These are phyloP conservation scores for Neocloeon triangulifer DNA, from an alignment of 1,140 invertebrate genomes.

Conservation along the genomic window DNA sequence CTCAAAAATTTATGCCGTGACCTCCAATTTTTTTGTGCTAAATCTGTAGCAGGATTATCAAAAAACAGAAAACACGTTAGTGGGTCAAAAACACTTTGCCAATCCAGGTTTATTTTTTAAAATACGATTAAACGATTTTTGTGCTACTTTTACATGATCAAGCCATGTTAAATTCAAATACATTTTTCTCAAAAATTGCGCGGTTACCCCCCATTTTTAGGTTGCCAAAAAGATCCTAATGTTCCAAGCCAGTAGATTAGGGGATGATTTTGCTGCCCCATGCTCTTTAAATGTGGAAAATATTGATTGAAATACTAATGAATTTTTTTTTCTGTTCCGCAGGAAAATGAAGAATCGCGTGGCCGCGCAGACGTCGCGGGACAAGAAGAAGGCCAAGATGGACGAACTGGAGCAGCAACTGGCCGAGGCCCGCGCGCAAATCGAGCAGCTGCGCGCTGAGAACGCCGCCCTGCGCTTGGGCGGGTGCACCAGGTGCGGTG, in stretches of 20 bases:
- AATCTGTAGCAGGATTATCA: too few species aligned
- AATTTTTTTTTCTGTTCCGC: constrained; percentile 13
- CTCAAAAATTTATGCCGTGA: too few species aligned
- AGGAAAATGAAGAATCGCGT: constrained; percentile 94
- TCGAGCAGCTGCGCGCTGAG: constrained; percentile 9
- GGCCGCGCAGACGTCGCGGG: constrained; percentile 90
- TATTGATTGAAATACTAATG: neutral
- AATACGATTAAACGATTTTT: too few species aligned
- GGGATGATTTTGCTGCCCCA: neutral
- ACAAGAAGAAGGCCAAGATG: constrained; percentile 86
- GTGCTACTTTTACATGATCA: too few species aligned
- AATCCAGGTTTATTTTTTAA: too few species aligned
- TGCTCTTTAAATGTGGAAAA: neutral
- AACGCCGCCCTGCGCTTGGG: constrained; percentile 7
- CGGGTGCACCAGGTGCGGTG: constrained; percentile 9
- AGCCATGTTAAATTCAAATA: too few species aligned
- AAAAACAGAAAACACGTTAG: too few species aligned
- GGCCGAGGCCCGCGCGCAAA: constrained; percentile 27
- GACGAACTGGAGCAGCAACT: constrained; percentile 62
- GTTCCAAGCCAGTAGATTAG: too few species aligned
- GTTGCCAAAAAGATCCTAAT: neutral
- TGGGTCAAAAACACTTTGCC: too few species aligned
- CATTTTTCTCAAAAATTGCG: too few species aligned
- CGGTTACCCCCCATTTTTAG: too few species aligned
- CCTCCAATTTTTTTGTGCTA: too few species aligned